Evolutionary conservation across 2,797 vertebrate species (phyloP).

Genomic region (Craterocephalus amniculus): DNA sequence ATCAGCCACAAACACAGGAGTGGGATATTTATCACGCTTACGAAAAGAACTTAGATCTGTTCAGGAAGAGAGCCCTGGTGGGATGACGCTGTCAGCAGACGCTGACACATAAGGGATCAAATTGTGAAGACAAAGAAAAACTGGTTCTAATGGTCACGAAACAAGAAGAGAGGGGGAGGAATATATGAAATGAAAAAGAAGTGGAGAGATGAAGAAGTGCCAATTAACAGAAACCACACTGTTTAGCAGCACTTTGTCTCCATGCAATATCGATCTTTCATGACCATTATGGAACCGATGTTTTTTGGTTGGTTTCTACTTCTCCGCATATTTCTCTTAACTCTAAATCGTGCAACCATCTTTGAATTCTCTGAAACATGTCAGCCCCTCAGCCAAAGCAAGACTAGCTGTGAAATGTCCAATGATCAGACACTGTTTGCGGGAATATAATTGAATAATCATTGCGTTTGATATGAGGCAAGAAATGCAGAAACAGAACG

Average conservation of each 20-base stretch:
- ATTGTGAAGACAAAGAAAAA: slow-evolving; percentile 28
- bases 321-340: slow-evolving; percentile 8
- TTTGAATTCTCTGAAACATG: neutral
- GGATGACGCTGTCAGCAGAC: slow-evolving; percentile 31
- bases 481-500: slow-evolving; percentile 30
- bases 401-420: slow-evolving; percentile 30
- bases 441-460: slow-evolving; percentile 53
- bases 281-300: slow-evolving; percentile 59
- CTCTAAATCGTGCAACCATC: slow-evolving; percentile 11
- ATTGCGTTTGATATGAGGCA: slow-evolving; percentile 42
- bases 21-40: slow-evolving; percentile 64
- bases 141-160: slow-evolving; percentile 38
- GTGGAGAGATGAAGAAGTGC: slow-evolving; percentile 50
- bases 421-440: slow-evolving; percentile 25
- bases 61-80: slow-evolving; percentile 15
- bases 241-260: slow-evolving; percentile 76
- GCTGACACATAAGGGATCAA: slow-evolving; percentile 19
- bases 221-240: slow-evolving; percentile 76
- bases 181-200: neutral
- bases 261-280: slow-evolving; percentile 69
- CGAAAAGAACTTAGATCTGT: slow-evolving; percentile 57
- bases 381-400: slow-evolving; percentile 15
- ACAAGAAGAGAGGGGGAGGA: slow-evolving; percentile 29
- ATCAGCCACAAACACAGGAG: slow-evolving; percentile 68
- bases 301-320: slow-evolving; percentile 42